These are phyloP conservation scores for Haliaeetus leucogaster DNA, from an alignment of 2,113 vertebrate genomes.

Conservation along the genomic window DNA sequence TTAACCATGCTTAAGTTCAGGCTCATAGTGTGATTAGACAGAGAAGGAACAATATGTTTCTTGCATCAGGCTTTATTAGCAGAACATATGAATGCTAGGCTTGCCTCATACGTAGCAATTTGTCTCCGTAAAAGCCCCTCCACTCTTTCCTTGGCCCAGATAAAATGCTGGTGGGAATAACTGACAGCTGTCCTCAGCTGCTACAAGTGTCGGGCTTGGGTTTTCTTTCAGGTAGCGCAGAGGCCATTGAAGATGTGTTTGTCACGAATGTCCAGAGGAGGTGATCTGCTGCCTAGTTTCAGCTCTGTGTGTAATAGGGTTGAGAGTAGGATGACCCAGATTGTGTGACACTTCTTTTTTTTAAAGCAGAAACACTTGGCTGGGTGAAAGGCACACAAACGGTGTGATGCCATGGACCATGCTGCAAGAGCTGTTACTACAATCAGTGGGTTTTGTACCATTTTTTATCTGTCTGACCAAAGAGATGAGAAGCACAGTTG, in stretches of 20 bases:
- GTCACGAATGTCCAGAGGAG: not conserved
- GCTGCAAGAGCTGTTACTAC: not conserved
- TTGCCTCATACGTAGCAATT: not conserved
- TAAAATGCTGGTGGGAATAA: not conserved
- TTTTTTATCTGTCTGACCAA: not conserved
- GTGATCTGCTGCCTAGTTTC: not conserved
- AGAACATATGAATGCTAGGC: not conserved
- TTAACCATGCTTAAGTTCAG: not conserved
- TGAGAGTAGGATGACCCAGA: not conserved
- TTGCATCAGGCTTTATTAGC: not conserved
- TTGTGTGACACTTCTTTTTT: not conserved
- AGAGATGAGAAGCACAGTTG: not conserved
- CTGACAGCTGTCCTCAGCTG: not conserved
- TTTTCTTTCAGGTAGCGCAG: not conserved
- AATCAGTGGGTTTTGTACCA: accelerated
- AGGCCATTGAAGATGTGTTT: not conserved
- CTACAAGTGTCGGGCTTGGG: not conserved
- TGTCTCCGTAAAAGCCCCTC: not conserved
- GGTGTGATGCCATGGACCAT: not conserved
- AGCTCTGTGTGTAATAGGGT: not conserved
- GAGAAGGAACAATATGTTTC: not conserved
- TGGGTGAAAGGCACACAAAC: accelerated
- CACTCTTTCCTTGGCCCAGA: not conserved
- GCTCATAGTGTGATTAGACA: accelerated
- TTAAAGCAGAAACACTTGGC: not conserved